Percentiles rank a stretch among this genome's conserved stretches.
These are phyloP conservation scores for Limosa lapponica DNA, from an alignment of 2,797 vertebrate genomes.

Conservation along the genomic window DNA sequence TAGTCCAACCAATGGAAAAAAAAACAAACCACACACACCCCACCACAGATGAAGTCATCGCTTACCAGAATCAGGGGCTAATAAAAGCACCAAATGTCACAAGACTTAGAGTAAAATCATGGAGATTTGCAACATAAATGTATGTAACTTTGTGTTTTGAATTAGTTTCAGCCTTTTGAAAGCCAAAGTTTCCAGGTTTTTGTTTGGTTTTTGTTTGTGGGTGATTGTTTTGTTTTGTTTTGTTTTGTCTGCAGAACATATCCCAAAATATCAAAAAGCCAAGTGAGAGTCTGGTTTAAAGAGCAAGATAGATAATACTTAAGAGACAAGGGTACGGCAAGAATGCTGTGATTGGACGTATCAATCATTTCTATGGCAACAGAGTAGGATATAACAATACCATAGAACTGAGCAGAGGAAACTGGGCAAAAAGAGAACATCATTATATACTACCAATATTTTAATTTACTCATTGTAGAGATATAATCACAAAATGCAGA, in stretches of 20 bases:
- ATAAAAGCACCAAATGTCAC: background rate
- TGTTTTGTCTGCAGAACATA: background rate
- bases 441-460: background rate
- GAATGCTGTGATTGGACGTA: conserved; percentile 16
- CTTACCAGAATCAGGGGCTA: background rate
- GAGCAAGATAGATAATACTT: background rate
- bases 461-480: background rate
- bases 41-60: background rate
- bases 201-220: background rate
- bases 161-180: conserved; percentile 1
- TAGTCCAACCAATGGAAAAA: too few relatives aligned
- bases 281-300: background rate
- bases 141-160: background rate
- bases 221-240: background rate
- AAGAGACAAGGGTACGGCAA: conserved; percentile 14
- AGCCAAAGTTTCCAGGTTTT: background rate
- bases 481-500: background rate
- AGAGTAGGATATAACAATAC: conserved; percentile 4
- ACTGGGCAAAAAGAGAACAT: background rate
- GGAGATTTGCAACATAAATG: background rate
- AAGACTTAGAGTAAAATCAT: background rate
- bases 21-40: too few relatives aligned
- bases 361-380: conserved; percentile 70
- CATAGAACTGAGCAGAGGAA: background rate
- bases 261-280: conserved; percentile 8